Base-by-base conservation (phyloP, 2,113 vertebrate genomes). In the Carassius auratus region DNA sequence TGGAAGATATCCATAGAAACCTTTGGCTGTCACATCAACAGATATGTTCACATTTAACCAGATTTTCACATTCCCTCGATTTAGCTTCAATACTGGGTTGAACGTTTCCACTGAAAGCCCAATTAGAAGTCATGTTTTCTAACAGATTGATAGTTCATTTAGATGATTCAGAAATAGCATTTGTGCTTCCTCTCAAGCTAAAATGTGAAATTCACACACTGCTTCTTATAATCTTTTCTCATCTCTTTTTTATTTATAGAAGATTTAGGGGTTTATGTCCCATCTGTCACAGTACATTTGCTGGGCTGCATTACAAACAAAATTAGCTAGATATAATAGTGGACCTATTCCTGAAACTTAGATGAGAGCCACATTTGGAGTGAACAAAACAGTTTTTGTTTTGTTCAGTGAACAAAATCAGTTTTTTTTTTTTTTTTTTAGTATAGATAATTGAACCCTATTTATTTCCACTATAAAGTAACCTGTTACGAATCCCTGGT, bases 271-370 rank as follows among this genome's bases (percentile, higher is more conserved):
- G 30, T 81, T 85, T 75, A 85, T 57, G 50, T 81, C 77, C 68
- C 77, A 85, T 81, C 86, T 85, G 77, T 76, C 23, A 33, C 8
- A 57, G 45, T 45, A 80, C 57, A 84, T 52, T 84, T 78, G 77
- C 33, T n/a, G 76, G 26, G 10, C 55, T 76, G 33, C 75, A 71
- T 83, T 52, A 61, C 62, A 77, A 85, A 82, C 23, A 21, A 50
- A 81, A 85, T 15, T 52, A 45, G 33, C 36, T 76, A 21, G 12
- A 26, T 82, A 68, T 76, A 84, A 75, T 36, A 85, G 73, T 50
- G 74, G 33, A 23, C 48, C 66, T 69, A 71, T 82, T 85, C 50
- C 61, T 45, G 78, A 59, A 76, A 82, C 19, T 8, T 12, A 50
- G 57, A 14, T 10, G 6, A n/a, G 8, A 75, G 38, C 23, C 68